Conservation (phyloP, 2,797 vertebrate genomes). For the Margarornis squamiger region DNA sequence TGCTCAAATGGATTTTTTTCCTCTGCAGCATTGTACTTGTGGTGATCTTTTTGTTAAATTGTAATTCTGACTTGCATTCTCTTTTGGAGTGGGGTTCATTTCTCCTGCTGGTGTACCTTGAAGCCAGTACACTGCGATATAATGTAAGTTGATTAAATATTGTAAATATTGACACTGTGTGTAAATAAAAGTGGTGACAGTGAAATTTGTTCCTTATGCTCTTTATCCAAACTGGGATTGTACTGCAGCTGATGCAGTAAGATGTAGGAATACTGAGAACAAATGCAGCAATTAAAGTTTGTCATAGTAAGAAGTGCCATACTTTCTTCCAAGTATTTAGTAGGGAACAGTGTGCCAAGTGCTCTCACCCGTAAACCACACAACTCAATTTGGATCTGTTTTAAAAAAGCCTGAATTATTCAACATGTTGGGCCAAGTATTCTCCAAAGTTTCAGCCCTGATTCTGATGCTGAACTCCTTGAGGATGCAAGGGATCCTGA, state of each 20-base stretch:
- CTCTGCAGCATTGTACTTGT: too few species aligned
- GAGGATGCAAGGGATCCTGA: not conserved
- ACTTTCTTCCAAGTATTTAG: not conserved
- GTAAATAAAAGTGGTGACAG: not conserved
- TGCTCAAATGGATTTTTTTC: too few species aligned
- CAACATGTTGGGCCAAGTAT: not conserved
- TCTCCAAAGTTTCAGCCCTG: not conserved
- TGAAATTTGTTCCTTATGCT: not conserved
- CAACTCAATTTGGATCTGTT: not conserved
- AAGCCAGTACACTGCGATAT: not conserved
- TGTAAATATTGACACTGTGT: not conserved
- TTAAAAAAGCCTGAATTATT: not conserved
- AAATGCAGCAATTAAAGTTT: not conserved
- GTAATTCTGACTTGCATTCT: too few species aligned
- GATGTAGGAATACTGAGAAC: not conserved
- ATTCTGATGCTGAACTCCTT: not conserved
- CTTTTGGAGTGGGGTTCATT: too few species aligned
- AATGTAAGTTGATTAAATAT: not conserved
- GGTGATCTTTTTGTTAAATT: too few species aligned
- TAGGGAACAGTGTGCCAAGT: not conserved
- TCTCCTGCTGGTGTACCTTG: too few species aligned
- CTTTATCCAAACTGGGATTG: not conserved
- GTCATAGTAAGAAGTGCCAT: not conserved
- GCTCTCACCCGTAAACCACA: not conserved
- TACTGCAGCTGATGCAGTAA: not conserved